Percentiles rank a stretch among this genome's conserved stretches.
Evolutionary conservation across 2,888 invertebrate species (phyloP).

Genomic region (Agrilus mali): DNA sequence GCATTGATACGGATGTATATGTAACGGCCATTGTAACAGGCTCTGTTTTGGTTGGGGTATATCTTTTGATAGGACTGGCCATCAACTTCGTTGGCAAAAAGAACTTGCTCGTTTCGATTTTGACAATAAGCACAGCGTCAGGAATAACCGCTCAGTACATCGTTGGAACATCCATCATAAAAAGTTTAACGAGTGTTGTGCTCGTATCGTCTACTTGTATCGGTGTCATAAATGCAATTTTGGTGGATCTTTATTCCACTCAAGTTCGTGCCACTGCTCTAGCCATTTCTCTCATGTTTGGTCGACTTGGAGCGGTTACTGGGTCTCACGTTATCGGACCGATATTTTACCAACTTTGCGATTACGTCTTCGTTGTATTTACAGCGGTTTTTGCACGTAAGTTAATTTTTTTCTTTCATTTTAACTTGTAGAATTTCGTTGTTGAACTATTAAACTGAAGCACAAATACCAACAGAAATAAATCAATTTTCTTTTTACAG

Average conservation of each 20-base stretch:
- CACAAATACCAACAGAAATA: no score
- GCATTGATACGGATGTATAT: slow-evolving; percentile 28
- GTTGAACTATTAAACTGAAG: no score
- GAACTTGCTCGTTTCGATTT: slow-evolving; percentile 22
- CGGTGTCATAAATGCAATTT: slow-evolving; percentile 26
- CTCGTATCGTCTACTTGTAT: slow-evolving; percentile 26
- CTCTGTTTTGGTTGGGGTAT: slow-evolving; percentile 22
- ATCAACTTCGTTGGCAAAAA: slow-evolving; percentile 45
- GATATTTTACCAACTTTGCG: slow-evolving; percentile 34
- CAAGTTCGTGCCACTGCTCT: slow-evolving; percentile 38
- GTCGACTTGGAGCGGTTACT: slow-evolving; percentile 36
- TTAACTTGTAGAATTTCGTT: no score
- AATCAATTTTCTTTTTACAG: no score
- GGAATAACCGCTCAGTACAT: slow-evolving; percentile 27
- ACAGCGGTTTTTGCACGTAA: slow-evolving; percentile 28
- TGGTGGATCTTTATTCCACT: slow-evolving; percentile 33
- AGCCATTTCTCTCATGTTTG: slow-evolving; percentile 40
- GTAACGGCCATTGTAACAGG: slow-evolving; percentile 25
- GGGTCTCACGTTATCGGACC: slow-evolving; percentile 36
- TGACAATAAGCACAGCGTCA: slow-evolving; percentile 21
- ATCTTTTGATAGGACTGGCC: slow-evolving; percentile 25
- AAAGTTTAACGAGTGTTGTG: slow-evolving; percentile 26
- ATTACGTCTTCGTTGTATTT: slow-evolving; percentile 32
- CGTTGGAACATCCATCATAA: slow-evolving; percentile 16
- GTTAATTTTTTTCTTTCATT: slow-evolving; percentile 6